Evolutionary conservation across 2,797 vertebrate genomes (phyloP).

Genomic region (Coregonus ussuriensis): DNA sequence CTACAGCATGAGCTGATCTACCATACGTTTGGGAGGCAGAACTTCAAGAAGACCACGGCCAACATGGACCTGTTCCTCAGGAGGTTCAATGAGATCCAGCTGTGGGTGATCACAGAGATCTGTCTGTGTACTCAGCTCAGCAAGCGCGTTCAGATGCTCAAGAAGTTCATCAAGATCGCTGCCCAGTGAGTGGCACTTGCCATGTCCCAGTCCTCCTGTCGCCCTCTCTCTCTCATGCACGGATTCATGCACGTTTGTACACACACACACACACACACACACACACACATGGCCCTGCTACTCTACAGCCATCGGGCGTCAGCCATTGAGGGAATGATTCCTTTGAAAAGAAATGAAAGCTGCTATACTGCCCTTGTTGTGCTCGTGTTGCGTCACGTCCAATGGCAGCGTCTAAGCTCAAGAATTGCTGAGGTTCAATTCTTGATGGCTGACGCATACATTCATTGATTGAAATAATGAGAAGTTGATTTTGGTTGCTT

Average conservation of each 20-base stretch:
- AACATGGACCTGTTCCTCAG: conserved; percentile 97
- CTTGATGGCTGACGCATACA: too few relatives aligned
- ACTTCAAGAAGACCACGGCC: conserved; percentile 92
- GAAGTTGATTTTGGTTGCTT: too few relatives aligned
- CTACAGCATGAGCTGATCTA: conserved; percentile 92
- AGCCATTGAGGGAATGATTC: too few relatives aligned
- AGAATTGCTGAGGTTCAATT: too few relatives aligned
- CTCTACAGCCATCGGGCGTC: too few relatives aligned
- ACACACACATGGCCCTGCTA: too few relatives aligned
- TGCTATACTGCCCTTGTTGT: too few relatives aligned
- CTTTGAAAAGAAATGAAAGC: too few relatives aligned
- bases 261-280: not conserved
- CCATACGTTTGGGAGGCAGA: conserved; percentile 95
- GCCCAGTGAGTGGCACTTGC: conserved; percentile 86
- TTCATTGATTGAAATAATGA: too few relatives aligned
- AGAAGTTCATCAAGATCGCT: conserved; percentile 98
- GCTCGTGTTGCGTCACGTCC: too few relatives aligned
- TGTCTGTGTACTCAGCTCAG: conserved; percentile 94
- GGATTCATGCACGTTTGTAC: not conserved
- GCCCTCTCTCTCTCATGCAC: not conserved
- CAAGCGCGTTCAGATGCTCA: conserved; percentile 96
- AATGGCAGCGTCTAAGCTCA: too few relatives aligned
- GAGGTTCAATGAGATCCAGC: conserved; percentile 98
- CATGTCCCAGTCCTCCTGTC: not conserved
- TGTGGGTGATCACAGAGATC: conserved; percentile 97